Evolutionary conservation across 2,888 invertebrate species (phyloP).

Genomic region (Aelia acuminata): DNA sequence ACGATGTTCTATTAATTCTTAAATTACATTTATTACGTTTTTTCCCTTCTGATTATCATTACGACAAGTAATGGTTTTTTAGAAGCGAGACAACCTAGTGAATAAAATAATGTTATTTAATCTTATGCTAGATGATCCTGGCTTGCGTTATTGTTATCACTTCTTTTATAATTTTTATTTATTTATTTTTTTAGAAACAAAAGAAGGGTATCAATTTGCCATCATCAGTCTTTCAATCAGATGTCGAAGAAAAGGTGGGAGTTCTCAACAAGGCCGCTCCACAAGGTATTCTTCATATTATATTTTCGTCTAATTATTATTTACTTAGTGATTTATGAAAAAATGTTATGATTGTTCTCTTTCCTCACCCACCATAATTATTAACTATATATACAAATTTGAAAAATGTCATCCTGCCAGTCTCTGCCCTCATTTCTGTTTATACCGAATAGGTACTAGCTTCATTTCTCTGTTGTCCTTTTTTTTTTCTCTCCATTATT

Average conservation of each 20-base stretch:
- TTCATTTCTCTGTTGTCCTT: too few species aligned
- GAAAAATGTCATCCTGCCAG: too few species aligned
- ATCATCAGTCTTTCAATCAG: slow-evolving; percentile 90
- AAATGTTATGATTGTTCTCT: too few species aligned
- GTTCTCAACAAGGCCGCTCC: slow-evolving; percentile 86
- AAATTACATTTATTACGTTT: not conserved
- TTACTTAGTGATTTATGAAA: too few species aligned
- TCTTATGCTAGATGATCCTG: too few species aligned
- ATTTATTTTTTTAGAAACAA: slow-evolving; percentile 61
- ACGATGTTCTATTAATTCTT: not conserved
- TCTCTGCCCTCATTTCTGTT: too few species aligned
- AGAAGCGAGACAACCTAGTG: not conserved
- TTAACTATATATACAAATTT: too few species aligned
- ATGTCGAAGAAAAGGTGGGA: slow-evolving; percentile 88
- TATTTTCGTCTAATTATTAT: too few species aligned
- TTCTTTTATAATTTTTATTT: slow-evolving; percentile 5
- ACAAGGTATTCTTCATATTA: not conserved
- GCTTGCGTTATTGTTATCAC: too few species aligned
- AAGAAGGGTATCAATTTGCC: slow-evolving; percentile 75
- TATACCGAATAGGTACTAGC: too few species aligned
- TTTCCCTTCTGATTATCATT: not conserved
- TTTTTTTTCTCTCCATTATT: too few species aligned
- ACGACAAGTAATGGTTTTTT: not conserved
- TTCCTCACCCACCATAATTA: too few species aligned
- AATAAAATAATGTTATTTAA: not conserved